Percentiles rank a stretch among this genome's conserved stretches.
phyloP scores from a whole-genome alignment of 2,888 invertebrate species.

The Drosophila multiciliata region DNA sequence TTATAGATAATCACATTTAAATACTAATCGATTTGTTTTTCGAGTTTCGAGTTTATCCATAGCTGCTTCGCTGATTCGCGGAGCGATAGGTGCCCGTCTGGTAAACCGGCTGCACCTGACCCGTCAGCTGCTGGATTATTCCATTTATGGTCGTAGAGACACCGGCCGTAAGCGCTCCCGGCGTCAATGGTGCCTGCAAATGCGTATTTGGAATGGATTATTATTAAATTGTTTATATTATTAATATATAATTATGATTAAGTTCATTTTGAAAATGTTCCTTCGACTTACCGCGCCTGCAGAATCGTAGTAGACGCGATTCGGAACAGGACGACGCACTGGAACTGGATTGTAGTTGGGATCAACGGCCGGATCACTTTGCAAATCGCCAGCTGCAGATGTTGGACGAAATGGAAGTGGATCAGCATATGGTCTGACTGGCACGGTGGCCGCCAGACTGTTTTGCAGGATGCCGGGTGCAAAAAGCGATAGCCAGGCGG shows the following conservation, averaged over 20 bases:
- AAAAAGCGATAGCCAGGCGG: slow-evolving; percentile 79
- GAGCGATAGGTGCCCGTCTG: slow-evolving; percentile 63
- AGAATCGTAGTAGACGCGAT: slow-evolving; percentile 73
- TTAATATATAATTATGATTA: background rate
- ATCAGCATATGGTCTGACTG: slow-evolving; percentile 45
- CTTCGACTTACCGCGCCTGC: slow-evolving; percentile 76
- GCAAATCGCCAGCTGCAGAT: slow-evolving; percentile 47
- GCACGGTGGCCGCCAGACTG: slow-evolving; percentile 65
- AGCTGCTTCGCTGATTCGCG: slow-evolving; percentile 56
- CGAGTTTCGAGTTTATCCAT: slow-evolving; percentile 44
- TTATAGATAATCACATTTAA: slow-evolving; percentile 34
- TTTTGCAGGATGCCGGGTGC: slow-evolving; percentile 81
- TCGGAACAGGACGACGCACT: slow-evolving; percentile 70
- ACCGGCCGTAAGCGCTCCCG: slow-evolving; percentile 82
- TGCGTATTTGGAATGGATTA: background rate
- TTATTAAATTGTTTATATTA: background rate
- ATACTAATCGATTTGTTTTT: slow-evolving; percentile 9
- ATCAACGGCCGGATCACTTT: slow-evolving; percentile 81
- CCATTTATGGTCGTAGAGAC: slow-evolving; percentile 82
- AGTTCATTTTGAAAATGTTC: background rate
- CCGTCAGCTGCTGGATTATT: slow-evolving; percentile 83
- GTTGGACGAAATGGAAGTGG: slow-evolving; percentile 44
- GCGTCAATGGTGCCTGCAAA: slow-evolving; percentile 74
- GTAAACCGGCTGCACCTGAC: slow-evolving; percentile 81
- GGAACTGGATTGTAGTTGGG: slow-evolving; percentile 66